Evolutionary conservation across 2,113 vertebrate species (phyloP).

Genomic region (Mus pahari): DNA sequence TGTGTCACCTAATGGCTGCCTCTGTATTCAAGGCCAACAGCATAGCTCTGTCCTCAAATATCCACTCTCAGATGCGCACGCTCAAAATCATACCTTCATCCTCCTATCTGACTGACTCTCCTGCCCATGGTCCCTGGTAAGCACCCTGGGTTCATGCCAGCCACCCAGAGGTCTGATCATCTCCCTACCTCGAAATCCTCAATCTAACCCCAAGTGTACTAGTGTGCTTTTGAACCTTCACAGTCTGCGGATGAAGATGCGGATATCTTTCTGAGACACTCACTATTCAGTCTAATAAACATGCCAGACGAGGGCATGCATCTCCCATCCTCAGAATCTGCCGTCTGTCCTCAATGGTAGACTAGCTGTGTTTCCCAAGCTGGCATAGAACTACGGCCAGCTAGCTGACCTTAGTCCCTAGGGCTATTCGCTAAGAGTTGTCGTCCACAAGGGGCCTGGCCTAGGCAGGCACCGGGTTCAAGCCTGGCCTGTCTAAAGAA

Average conservation of each 20-base stretch:
- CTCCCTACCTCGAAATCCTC: not conserved
- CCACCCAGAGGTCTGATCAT: accelerated
- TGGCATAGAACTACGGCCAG: not conserved
- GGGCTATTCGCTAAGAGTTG: not conserved
- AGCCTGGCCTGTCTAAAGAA: not conserved
- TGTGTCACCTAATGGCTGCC: accelerated
- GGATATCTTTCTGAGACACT: not conserved
- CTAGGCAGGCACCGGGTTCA: accelerated
- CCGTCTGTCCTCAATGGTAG: accelerated
- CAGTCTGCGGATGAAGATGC: accelerated
- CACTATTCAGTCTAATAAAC: accelerated
- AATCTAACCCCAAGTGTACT: not conserved
- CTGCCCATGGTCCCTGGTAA: not conserved
- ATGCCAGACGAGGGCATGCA: accelerated
- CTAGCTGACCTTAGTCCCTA: not conserved
- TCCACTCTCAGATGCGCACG: not conserved
- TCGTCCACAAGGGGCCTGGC: not conserved
- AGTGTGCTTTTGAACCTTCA: accelerated
- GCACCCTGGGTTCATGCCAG: accelerated
- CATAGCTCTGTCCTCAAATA: not conserved
- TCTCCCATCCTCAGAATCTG: not conserved
- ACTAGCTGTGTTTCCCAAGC: not conserved
- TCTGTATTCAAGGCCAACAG: not conserved
- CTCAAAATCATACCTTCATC: no score
- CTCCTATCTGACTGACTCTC: not conserved